Evolutionary conservation across 2,888 invertebrate species (phyloP), one percentile per base, ranked within the genome.

Genomic region (Archips xylosteana): DNA sequence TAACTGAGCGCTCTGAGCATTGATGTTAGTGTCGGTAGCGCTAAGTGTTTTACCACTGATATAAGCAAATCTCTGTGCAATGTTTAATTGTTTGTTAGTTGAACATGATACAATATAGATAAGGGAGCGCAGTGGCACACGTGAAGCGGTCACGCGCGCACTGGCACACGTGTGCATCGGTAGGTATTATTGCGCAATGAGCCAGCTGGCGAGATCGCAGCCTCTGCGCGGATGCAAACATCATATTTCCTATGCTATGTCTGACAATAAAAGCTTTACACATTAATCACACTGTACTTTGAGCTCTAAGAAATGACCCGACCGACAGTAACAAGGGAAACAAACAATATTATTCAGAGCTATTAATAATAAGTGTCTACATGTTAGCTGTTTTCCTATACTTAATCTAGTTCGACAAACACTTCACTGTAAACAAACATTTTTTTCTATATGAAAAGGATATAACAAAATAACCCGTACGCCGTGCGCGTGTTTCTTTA

Each of bases 141-240:
- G 76, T 70, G 71, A 69, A 81, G 75, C 71, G 76, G 83, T 81
- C 86, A 87, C 87, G 85, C 84, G 86, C 76, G 78, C 70, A 73
- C 77, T 80, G 80, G 76, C 83, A 77, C 89, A 88, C 88, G 88
- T 86, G 88, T 88, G 87, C 81, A 82, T 76, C 75, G 78, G 81
- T 82, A 82, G 82, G 81, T 82, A 83, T 83, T 83, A 87, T 89
- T 89, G 87, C 86, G 87, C 86, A 90, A 83, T 78, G 76, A 78
- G 85, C 86, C 88, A 88, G 81, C 83, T 86, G 88, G 85, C 88
- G 84, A 85, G 85, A 83, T 75, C 80, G 78, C 75, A 79, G 75
- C 69, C 66, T 81, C 78, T 83, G 65, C 71, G 51, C 65, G 59
- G 79, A 78, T 81, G 81, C 81, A 80, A 82, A 78, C 80, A 79